A percentile compares a stretch with the other conserved stretches of the same genome.
These are phyloP conservation scores for Epistrophe grossulariae DNA, from an alignment of 2,888 invertebrate species.

Conservation along the genomic window DNA sequence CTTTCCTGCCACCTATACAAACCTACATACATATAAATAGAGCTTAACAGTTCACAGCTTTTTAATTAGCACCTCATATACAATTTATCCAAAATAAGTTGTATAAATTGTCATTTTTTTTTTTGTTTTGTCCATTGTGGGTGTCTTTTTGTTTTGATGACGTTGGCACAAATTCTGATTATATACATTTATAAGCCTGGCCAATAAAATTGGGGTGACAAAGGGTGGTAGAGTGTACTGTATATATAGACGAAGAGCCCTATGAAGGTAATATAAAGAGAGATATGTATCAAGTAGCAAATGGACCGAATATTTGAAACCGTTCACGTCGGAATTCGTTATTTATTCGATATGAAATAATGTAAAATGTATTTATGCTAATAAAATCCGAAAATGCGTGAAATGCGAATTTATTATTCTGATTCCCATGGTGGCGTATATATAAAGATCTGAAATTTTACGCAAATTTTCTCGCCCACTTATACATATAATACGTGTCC, in stretches of 20 bases:
- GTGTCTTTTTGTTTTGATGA: conserved; percentile 63
- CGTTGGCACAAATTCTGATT: conserved; percentile 36
- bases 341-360: conserved; percentile 55
- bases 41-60: conserved; percentile 61
- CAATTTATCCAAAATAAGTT: conserved; percentile 63
- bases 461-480: conserved; percentile 2
- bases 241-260: neutral
- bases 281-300: conserved; percentile 54
- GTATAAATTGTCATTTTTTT: conserved; percentile 43
- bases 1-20: conserved; percentile 14
- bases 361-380: conserved; percentile 68
- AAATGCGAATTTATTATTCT: conserved; percentile 65
- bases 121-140: neutral
- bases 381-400: conserved; percentile 70
- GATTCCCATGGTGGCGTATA: conserved; percentile 16
- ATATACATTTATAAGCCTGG: conserved; percentile 16
- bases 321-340: conserved; percentile 12
- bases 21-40: neutral
- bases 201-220: neutral
- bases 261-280: neutral
- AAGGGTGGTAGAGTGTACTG: neutral
- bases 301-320: conserved; percentile 22
- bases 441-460: conserved; percentile 32
- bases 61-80: conserved; percentile 73
- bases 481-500: neutral